Evolutionary conservation across 2,113 vertebrate genomes (phyloP), one percentile per base, ranked within the genome.

Genomic region (Heliornis fulica): DNA sequence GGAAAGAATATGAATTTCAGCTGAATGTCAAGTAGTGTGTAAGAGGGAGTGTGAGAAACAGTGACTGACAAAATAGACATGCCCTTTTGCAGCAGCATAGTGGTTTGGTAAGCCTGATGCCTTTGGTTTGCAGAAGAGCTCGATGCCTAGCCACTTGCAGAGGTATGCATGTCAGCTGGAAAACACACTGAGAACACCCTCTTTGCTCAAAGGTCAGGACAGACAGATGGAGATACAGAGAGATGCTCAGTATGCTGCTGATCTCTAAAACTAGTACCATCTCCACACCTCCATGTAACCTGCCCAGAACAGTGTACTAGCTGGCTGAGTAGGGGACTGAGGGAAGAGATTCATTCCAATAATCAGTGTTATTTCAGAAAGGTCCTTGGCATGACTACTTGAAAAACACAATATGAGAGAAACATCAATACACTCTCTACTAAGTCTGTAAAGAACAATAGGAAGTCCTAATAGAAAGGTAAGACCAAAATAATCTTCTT

Each of bases 91-190:
- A 48, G 34, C 36, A 69, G 12, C 11, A 10, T 59, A 19, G 20
- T 71, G 15, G 21, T 23, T 70, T 71, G 64, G 29, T 14, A 65
- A 51, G 6, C 11, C 48, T 57, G 56, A 45, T 17, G 38, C 68
- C 16, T 56, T 20, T 20, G 29, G 12, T 11, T 59, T 71, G 46
- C 15, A 54, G 45, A 46, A n/a, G 26, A 65, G 50, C 36, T 77
- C 5, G 0, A 25, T 53, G 50, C n/a, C 12, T 3, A 41, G 18
- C 11, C 17, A 11, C 15, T 25, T 46, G 18, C 25, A 20, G 26
- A 51, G 8, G 26, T 48, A 54, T 0, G 1, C 29, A 41, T 26
- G 23, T n/a, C 54, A 50, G 19, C 19, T 61, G 41, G 32, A 63
- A 84, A 38, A 68, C 0, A 1, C 8, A 10, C 26, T 13, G 46